Conservation (phyloP, 1,140 invertebrate species). For the Phenacoccus solenopsis region DNA sequence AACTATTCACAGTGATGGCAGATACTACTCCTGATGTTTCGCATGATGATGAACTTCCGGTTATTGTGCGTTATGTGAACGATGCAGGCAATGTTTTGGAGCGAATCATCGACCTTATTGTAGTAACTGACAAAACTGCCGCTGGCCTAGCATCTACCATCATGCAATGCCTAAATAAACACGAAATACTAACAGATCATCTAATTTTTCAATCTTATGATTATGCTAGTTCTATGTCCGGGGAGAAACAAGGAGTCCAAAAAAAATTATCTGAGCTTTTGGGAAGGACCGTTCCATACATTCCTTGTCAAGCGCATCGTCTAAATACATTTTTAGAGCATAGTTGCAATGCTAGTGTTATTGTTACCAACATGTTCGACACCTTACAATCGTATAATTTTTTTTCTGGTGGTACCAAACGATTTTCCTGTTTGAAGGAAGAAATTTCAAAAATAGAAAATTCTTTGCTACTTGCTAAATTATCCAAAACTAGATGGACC, state of each 20-base stretch:
- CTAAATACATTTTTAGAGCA: constrained; percentile 9
- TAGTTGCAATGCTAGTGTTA: constrained; percentile 8
- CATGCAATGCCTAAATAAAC: too few species aligned
- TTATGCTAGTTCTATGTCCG: too few species aligned
- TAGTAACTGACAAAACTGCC: too few species aligned
- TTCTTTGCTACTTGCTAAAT: neutral
- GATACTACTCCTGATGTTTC: too few species aligned
- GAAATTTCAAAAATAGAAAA: neutral
- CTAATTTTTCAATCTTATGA: too few species aligned
- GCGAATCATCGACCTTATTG: too few species aligned
- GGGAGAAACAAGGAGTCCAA: neutral
- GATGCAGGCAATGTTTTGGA: too few species aligned
- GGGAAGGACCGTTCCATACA: constrained; percentile 12
- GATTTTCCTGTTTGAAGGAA: constrained; percentile 9
- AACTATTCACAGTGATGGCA: too few species aligned
- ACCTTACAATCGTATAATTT: constrained; percentile 12
- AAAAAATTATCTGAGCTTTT: constrained; percentile 16
- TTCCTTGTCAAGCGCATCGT: constrained; percentile 18
- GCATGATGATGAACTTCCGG: too few species aligned
- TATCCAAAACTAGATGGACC: constrained; percentile 19
- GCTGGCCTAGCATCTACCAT: too few species aligned
- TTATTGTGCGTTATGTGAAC: too few species aligned
- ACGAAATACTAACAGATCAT: too few species aligned
- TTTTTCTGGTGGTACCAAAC: constrained; percentile 16
- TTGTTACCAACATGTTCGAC: constrained; percentile 12